Evolutionary conservation across 2,797 vertebrate genomes (phyloP), one percentile per base, ranked within the genome.

Genomic region (Clamator glandarius): DNA sequence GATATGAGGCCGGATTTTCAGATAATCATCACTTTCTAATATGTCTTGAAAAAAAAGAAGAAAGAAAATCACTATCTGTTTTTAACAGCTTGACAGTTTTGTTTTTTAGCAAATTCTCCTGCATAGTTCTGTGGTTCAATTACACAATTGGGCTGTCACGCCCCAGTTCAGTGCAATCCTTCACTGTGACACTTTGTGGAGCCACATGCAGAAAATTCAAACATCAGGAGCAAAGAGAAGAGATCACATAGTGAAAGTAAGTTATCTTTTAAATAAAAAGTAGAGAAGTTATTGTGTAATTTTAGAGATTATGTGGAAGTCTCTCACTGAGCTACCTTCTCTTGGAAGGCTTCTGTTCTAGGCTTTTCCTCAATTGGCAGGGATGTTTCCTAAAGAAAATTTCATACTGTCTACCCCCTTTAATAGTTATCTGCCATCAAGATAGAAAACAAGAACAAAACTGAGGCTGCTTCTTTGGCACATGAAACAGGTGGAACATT

Each of bases 401-500:
- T 66, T 6, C 55, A 59, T 63, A 35, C 52, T 79, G 29, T 41
- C 70, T 86, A 57, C n/a, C 18, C 21, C 26, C 9, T 92, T 61
- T 39, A 82, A 36, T 25, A 88, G 58, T 96, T 95, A 95, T 79
- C 72, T 94, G 82, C 28, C 41, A 80, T 64, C 84, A 90, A 78
- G 79, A 77, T 66, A 70, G 29, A 89, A 93, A 89, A 70, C 13
- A 78, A 74, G 81, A 82, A 17, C 17, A 91, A 88, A 84, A 62
- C 12, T 68, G 84, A 75, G 36, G 55, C 42, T 87, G 15, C 28
- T 96, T 90, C 50, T 59, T 66, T 75, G 28, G 58, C 66, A 31
- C n/a, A 70, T 57, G 69, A 89, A 93, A 80, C 91, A 95, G 87
- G 93, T 81, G 68, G 81, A 93, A 89, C 35, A 51, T 79, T 93